Evolutionary conservation across 2,888 invertebrate species (phyloP).

Genomic region (Aspidiotus rigidus): DNA sequence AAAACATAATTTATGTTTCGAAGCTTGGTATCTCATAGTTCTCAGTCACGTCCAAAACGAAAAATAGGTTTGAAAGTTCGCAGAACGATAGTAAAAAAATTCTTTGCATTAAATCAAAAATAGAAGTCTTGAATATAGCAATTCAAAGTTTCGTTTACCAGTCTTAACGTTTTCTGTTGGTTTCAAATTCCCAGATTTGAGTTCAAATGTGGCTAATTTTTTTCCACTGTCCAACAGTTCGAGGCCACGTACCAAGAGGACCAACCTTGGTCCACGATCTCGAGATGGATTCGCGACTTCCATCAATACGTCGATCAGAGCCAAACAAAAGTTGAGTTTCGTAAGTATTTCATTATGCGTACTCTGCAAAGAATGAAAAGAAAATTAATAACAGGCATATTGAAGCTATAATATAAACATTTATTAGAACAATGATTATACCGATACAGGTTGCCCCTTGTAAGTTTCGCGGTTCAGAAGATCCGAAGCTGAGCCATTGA

Average conservation of each 20-base stretch:
- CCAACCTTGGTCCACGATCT: slow-evolving; percentile 58
- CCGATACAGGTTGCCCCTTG: slow-evolving; percentile 17
- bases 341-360: slow-evolving; percentile 95
- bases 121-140: slow-evolving; percentile 4
- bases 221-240: slow-evolving; percentile 93
- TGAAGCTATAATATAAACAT: neutral
- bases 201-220: slow-evolving; percentile 75
- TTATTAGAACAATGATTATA: neutral
- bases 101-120: slow-evolving; percentile 7
- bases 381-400: slow-evolving; percentile 30
- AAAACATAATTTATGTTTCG: neutral
- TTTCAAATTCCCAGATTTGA: slow-evolving; percentile 72
- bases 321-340: slow-evolving; percentile 92
- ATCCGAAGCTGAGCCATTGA: neutral
- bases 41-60: too few species aligned
- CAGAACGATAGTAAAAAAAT: neutral
- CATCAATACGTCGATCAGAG: slow-evolving; percentile 87
- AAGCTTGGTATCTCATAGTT: too few species aligned
- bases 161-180: slow-evolving; percentile 84
- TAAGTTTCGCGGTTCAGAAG: slow-evolving; percentile 16
- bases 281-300: slow-evolving; percentile 67
- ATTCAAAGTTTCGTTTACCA: slow-evolving; percentile 50
- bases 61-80: neutral
- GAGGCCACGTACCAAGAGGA: slow-evolving; percentile 78
- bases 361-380: slow-evolving; percentile 49